Evolutionary conservation across 1,140 invertebrate genomes (phyloP), one percentile per base, ranked within the genome.

Genomic region (Leptinotarsa lineolata): DNA sequence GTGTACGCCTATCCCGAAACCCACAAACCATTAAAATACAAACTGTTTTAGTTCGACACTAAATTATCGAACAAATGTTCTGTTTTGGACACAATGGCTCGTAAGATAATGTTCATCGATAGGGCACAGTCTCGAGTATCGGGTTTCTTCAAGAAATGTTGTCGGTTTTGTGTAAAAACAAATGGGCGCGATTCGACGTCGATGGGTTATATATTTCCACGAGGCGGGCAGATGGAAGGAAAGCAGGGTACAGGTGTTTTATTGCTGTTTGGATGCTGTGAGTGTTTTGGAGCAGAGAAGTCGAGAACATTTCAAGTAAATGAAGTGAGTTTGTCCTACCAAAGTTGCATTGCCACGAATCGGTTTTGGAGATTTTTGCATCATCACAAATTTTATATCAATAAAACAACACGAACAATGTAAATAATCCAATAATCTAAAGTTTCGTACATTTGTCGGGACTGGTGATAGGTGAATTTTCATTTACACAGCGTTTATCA

Each of bases 31-130:
- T 54, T 54, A 54, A 54, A 54, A 54, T 54, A 54, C 48, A 54
- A 54, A 54, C 48, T 54, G 48, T 54, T 54, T 54, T 0, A 54
- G 48, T 54, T 54, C 48, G 48, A 18, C 48, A 54, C 4, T 54
- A 54, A 54, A 54, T 54, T 54, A 54, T 54, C 48, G 48, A 54
- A 15, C 48, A 54, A 54, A 54, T 18, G 48, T 54, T 54, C 15
- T 54, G 48, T 54, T 54, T 54, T 54, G 48, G n/a, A 54, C 48
- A 54, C 48, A 54, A 54, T 54, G 48, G 48, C 48, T 54, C 48
- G 48, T 18, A 13, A 54, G 48, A 54, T 54, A 54, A 54, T 54
- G 48, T 54, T 54, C n/a, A 54, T 54, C 48, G 48, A 54, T 54
- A 54, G 48, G 15, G n/a, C 48, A 54, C 15, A 54, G 15, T 54